Base-by-base conservation (phyloP, 2,113 vertebrate genomes). In the Cinclus mexicanus region DNA sequence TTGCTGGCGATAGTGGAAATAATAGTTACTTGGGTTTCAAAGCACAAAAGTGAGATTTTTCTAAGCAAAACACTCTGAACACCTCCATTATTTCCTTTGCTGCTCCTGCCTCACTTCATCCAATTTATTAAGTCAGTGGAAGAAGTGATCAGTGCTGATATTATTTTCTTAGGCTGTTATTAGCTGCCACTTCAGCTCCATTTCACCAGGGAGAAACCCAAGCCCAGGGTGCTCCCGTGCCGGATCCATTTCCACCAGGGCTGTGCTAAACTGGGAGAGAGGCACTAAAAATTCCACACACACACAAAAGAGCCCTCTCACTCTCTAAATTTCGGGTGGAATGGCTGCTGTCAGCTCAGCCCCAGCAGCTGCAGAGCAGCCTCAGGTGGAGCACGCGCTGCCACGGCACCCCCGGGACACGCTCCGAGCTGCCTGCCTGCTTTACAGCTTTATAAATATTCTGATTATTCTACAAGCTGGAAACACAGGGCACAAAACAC, bases 261-360 rank as follows among this genome's bases (percentile, higher is more conserved):
- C 70, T 46, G 60, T 3, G 81, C 64, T 67, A 14, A 77, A 41
- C 69, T 10, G 81, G 80, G 67, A 84, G 67, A 79, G 46, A 70
- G 50, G 50, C 72, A 69, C 65, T 89, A 49, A 61, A 79, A 83
- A 90, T 57, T 60, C 23, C 84, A 44, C 55, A n/a, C 11, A 5
- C 64, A 44, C n/a, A 52, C 8, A 11, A 2, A 10, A 14, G n/a
- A 81, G 26, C 39, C 10, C 85, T 90, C 52, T 28, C 76, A 69
- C 53, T 47, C 80, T 16, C 15, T 82, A 85, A 91, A 90, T 91
- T 68, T 81, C 4, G 92, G 70, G 77, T 42, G 10, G 59, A 71
- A 90, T n/a, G 77, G 57, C 75, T 94, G 89, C 68, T 94, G 95
- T 44, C 96, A 96, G 91, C 90, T 61, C 35, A 55, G 87, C 76